Conservation (phyloP, 1,140 invertebrate genomes). For the Aporrectodea caliginosa region DNA sequence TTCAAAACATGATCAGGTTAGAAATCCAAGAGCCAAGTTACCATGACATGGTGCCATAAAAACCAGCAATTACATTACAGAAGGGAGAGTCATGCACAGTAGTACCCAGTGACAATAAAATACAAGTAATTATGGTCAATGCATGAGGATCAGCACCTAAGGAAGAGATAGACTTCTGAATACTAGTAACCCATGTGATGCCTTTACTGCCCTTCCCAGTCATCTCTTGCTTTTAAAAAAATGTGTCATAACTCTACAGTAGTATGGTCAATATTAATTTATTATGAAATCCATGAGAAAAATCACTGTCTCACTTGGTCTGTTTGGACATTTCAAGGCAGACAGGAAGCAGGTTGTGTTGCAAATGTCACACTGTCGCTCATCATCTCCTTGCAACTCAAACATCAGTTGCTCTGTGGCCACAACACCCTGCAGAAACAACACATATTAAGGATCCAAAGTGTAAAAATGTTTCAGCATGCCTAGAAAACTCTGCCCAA, state of each 20-base stretch:
- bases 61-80: too few relatives aligned
- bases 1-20: too few relatives aligned
- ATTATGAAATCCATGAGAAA: not conserved
- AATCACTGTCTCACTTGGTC: constrained; percentile 53
- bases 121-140: too few relatives aligned
- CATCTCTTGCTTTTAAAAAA: not conserved
- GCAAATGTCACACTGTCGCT: constrained; percentile 88
- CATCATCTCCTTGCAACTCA: constrained; percentile 91
- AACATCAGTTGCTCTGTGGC: constrained; percentile 85
- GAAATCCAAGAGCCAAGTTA: too few relatives aligned
- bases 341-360: constrained; percentile 97
- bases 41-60: too few relatives aligned
- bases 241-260: not conserved
- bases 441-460: too few relatives aligned
- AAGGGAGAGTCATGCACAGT: too few relatives aligned
- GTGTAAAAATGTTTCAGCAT: too few relatives aligned
- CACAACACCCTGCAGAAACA: constrained; percentile 67
- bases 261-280: not conserved
- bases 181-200: not conserved
- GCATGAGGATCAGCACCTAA: not conserved
- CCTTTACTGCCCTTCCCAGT: not conserved
- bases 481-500: too few relatives aligned
- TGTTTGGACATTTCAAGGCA: constrained; percentile 82
- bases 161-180: not conserved
- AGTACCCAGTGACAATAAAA: too few relatives aligned